phyloP scores from a whole-genome alignment of 1,140 invertebrate species.

The Diploscapter pachys region DNA sequence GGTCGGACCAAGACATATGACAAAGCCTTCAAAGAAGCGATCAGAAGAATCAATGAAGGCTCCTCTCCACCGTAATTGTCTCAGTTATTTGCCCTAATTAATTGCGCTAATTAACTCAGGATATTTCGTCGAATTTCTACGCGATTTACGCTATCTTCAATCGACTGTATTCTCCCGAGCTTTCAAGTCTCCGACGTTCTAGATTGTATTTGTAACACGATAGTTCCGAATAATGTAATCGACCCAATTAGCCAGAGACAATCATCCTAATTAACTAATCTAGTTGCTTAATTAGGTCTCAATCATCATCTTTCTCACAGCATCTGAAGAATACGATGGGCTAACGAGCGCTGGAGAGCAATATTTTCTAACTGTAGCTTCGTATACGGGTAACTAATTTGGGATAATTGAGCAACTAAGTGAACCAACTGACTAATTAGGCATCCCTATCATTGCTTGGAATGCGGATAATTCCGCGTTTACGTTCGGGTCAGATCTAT shows the following conservation, averaged over 20 bases:
- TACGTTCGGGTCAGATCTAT: conserved; percentile 29
- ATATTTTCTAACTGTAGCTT: conserved; percentile 51
- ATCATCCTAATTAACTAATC: not conserved
- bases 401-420: too few species aligned
- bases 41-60: conserved; percentile 50
- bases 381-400: conserved; percentile 37
- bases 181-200: conserved; percentile 53
- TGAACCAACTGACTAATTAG: too few species aligned
- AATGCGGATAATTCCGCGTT: conserved; percentile 55
- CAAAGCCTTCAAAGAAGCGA: conserved; percentile 50
- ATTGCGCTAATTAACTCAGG: conserved; percentile 32
- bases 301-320: conserved; percentile 50
- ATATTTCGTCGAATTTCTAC: conserved; percentile 38
- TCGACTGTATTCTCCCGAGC: conserved; percentile 51
- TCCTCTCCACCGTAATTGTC: conserved; percentile 44
- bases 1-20: conserved; percentile 44
- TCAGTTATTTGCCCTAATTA: not conserved
- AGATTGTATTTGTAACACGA: conserved; percentile 48
- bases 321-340: conserved; percentile 43
- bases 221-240: conserved; percentile 42
- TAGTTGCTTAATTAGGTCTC: conserved; percentile 36
- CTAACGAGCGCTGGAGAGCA: conserved; percentile 45
- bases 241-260: not conserved
- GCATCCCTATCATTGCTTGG: conserved; percentile 57
- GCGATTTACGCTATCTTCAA: conserved; percentile 40